phyloP scores from a whole-genome alignment of 2,888 invertebrate genomes.

The Mayetiola destructor region DNA sequence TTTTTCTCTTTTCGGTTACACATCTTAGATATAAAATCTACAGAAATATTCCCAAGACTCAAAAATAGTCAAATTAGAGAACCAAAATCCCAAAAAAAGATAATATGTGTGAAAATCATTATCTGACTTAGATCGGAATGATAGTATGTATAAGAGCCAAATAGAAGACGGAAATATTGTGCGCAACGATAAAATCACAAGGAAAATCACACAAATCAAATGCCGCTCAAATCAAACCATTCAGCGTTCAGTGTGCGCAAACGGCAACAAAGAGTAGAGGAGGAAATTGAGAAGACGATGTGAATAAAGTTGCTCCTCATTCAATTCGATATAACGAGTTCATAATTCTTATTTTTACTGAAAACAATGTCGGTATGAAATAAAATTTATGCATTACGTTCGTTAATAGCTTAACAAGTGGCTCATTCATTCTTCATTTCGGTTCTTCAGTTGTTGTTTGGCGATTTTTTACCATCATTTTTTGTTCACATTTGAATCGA shows the following conservation, averaged over 20 bases:
- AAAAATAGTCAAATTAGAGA: constrained; percentile 1
- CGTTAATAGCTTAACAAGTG: constrained; percentile 13
- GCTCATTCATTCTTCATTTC: constrained; percentile 1
- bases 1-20: neutral
- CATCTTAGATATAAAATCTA: neutral
- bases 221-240: neutral
- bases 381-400: constrained; percentile 13
- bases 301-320: constrained; percentile 12
- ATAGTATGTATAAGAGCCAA: too few species aligned
- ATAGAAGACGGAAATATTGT: neutral
- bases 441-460: neutral
- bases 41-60: neutral
- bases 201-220: neutral
- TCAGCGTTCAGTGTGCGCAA: neutral
- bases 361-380: constrained; percentile 11
- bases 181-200: neutral
- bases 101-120: constrained; percentile 11
- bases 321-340: constrained; percentile 11
- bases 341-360: constrained; percentile 13
- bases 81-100: neutral
- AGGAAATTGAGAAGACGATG: neutral
- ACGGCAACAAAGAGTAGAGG: neutral
- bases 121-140: neutral
- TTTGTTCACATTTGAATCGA: neutral
- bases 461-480: neutral